Evolutionary conservation across 2,113 vertebrate species (phyloP).

Genomic region (Mugil cephalus): DNA sequence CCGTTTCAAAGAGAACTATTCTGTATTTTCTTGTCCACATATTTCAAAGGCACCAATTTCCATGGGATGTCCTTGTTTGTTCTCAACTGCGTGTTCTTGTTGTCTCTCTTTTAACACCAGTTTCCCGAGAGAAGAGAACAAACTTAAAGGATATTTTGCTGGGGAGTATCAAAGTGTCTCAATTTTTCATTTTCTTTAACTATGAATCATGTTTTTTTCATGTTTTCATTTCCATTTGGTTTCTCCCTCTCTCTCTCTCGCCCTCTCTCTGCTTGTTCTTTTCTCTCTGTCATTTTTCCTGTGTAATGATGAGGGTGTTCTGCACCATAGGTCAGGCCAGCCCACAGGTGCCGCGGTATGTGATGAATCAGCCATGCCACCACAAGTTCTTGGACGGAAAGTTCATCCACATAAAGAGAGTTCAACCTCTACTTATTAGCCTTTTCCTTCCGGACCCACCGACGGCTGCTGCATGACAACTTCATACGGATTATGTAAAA

Average conservation of each 20-base stretch:
- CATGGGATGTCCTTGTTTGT: too few species aligned
- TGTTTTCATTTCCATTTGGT: conserved; percentile 10
- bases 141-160: neutral
- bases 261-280: neutral
- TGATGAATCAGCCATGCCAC: conserved; percentile 55
- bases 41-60: neutral
- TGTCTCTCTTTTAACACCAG: neutral
- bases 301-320: conserved; percentile 37
- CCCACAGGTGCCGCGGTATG: conserved; percentile 48
- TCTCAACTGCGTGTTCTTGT: too few species aligned
- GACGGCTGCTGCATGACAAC: neutral
- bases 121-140: conserved; percentile 5
- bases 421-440: conserved; percentile 46
- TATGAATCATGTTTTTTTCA: neutral
- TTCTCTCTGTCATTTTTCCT: neutral
- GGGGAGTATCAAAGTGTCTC: conserved; percentile 26
- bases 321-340: conserved; percentile 34
- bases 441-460: neutral
- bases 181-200: conserved; percentile 36
- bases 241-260: neutral
- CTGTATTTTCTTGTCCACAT: neutral
- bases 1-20: neutral
- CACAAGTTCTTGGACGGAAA: conserved; percentile 42
- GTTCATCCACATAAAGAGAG: conserved; percentile 50
- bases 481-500: conserved; percentile 9